Base-by-base conservation (phyloP, 1,140 invertebrate genomes). In the Hydropsyche tenuis region DNA sequence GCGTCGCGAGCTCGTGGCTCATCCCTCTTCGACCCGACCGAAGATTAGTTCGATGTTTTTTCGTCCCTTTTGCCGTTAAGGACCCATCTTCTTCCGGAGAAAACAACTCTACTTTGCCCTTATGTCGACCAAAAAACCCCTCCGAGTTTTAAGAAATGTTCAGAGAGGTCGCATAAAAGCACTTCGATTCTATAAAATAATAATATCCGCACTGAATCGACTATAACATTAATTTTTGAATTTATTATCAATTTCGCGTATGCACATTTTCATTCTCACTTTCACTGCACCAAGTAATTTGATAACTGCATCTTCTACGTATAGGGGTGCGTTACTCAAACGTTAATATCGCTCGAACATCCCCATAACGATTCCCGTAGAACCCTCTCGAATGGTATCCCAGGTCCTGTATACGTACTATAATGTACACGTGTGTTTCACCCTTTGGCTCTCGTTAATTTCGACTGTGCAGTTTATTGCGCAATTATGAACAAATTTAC, bases 401-500 rank as follows among this genome's bases (percentile, higher is more conserved):
- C 45, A n/a, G 2, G 2, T 12, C 45, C 2, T 46, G 2, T 46
- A 16, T 46, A n/a, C 37, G 37, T 43, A 6, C 37, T 6, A 5
- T 43, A 43, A 43, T 43, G 12, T 16, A 12, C 4, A 60, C 56
- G 9, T n/a, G 9, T 9, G 23, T 25, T 25, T 22, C 6, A 60
- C 11, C 22, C 12, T 60, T 23, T 22, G 18, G 18, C 20, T 27
- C 18, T 20, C 56, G 23, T 60, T 60, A 60, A 60, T 60, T 60
- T 60, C 22, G 56, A 60, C 56, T 18, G 23, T 60, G 56, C 56
- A 60, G 6, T 60, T 60, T 60, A 60, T 60, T 60, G 56, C 56
- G 56, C 56, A 60, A 60, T 60, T 60, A 60, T 60, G 56, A 60
- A 60, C 56, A 14, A 60, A 60, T 60, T 60, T 60, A 60, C 56